Evolutionary conservation across 2,113 vertebrate genomes (phyloP).

Genomic region (Willisornis vidua): DNA sequence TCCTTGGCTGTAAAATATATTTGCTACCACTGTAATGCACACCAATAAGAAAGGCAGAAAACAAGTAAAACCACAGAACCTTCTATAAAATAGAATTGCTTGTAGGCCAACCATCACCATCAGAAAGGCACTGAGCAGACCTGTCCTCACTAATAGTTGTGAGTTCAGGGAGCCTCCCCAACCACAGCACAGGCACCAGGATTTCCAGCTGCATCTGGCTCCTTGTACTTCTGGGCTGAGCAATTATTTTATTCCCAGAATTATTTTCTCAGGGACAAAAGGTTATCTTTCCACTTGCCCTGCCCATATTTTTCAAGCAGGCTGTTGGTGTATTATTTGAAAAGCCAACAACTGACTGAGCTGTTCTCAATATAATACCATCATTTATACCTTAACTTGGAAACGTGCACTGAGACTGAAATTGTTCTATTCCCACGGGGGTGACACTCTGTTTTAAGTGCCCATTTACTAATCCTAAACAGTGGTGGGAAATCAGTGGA

Average conservation of each 20-base stretch:
- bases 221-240: not conserved
- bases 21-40: not conserved
- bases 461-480: slow-evolving; percentile 70
- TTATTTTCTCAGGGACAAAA: not conserved
- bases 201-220: slow-evolving; percentile 11
- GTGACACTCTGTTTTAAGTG: slow-evolving; percentile 64
- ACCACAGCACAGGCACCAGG: not conserved
- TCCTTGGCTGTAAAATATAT: not conserved
- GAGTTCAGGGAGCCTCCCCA: not conserved
- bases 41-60: not conserved
- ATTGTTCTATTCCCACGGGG: slow-evolving; percentile 64
- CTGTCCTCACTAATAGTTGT: not conserved
- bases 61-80: not conserved
- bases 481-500: slow-evolving; percentile 55
- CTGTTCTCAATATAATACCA: slow-evolving; percentile 11
- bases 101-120: not conserved
- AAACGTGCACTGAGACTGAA: slow-evolving; percentile 37
- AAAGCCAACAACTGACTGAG: slow-evolving; percentile 50
- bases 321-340: slow-evolving; percentile 7
- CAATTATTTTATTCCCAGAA: not conserved
- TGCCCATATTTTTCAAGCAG: not conserved
- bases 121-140: not conserved
- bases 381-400: slow-evolving; percentile 14
- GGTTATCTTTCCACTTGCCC: not conserved
- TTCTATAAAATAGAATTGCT: not conserved